phyloP scores from a whole-genome alignment of 2,113 vertebrate species.

The Pseudorasbora parva region DNA sequence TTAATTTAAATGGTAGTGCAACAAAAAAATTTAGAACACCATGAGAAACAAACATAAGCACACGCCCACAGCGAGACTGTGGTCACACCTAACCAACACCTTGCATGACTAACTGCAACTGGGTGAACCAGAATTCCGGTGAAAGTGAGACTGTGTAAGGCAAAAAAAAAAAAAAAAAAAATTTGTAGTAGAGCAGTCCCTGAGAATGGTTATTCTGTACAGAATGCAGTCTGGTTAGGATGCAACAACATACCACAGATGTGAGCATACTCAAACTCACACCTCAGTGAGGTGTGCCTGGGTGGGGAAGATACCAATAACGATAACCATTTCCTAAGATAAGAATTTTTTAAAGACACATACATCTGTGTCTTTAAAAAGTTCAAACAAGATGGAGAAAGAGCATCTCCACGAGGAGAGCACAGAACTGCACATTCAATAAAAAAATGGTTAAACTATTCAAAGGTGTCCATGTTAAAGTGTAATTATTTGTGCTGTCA shows the following conservation, averaged over 20 bases:
- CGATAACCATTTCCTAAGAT: neutral
- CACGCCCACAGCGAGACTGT: conserved; percentile 26
- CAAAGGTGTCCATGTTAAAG: no score
- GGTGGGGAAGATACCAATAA: conserved; percentile 47
- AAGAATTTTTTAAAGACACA: neutral
- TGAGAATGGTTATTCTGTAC: conserved; percentile 38
- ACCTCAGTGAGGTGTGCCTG: conserved; percentile 29
- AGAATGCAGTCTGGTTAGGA: conserved; percentile 64
- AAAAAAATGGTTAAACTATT: no score
- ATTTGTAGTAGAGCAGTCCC: neutral
- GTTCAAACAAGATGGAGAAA: neutral
- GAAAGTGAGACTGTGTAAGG: neutral
- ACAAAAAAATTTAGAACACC: neutral
- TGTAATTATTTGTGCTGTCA: no score
- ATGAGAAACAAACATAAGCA: conserved; percentile 17
- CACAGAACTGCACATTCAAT: neutral
- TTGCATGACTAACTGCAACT: conserved; percentile 58
- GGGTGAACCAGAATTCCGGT: conserved; percentile 50
- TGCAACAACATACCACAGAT: conserved; percentile 66
- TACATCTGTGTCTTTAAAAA: neutral
- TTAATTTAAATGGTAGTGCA: neutral
- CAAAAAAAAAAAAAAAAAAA: neutral
- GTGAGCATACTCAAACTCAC: conserved; percentile 60
- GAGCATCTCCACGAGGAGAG: neutral
- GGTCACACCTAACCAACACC: conserved; percentile 63